Evolutionary conservation across 2,797 vertebrate genomes (phyloP).

Genomic region (Oceanodroma leucorhoa): DNA sequence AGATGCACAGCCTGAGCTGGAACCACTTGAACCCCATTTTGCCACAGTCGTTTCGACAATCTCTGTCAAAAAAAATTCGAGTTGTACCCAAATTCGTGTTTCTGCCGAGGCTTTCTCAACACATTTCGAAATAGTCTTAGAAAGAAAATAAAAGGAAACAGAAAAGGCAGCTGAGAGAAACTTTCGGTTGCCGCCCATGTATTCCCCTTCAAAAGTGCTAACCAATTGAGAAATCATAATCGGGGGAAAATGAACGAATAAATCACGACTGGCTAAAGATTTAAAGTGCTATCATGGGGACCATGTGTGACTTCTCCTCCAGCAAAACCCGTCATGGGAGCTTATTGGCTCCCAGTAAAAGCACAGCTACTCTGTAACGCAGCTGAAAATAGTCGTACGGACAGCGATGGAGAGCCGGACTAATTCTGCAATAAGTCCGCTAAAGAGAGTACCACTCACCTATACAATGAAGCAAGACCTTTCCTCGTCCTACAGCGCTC

Average conservation of each 20-base stretch:
- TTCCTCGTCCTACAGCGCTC: conserved; percentile 2
- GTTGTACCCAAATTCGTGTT: background rate
- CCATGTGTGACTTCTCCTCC: background rate
- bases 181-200: conserved; percentile 9
- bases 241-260: conserved; percentile 29
- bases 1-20: background rate
- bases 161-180: conserved; percentile 14
- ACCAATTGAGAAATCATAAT: conserved; percentile 58
- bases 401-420: background rate
- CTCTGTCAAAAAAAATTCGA: background rate
- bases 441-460: conserved; percentile 21
- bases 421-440: conserved; percentile 11
- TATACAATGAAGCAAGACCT: conserved; percentile 17
- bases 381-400: background rate
- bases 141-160: background rate
- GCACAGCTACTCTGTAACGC: background rate
- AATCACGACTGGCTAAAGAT: conserved; percentile 35
- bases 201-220: conserved; percentile 29
- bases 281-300: conserved; percentile 59
- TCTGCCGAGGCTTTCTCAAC: background rate
- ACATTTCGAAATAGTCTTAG: background rate
- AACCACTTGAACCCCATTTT: background rate
- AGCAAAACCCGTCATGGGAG: conserved; percentile 39
- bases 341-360: conserved; percentile 19
- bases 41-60: background rate